Conservation (phyloP, 2,888 invertebrate species). For the Cataglyphis cursor region DNA sequence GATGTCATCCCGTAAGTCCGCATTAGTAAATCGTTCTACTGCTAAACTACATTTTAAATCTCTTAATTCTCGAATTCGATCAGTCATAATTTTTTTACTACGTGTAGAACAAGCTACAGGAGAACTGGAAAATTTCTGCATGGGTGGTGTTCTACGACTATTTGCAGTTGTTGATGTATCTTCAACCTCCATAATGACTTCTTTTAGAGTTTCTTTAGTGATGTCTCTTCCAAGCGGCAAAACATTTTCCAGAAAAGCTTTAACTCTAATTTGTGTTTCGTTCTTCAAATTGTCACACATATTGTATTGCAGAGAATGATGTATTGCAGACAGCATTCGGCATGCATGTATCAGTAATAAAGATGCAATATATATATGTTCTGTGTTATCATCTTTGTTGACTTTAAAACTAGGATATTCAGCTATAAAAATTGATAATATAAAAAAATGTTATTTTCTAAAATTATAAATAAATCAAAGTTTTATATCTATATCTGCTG, state of each 20-base stretch:
- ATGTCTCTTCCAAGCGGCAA: constrained; percentile 87
- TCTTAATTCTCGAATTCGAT: constrained; percentile 87
- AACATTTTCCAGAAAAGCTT: constrained; percentile 88
- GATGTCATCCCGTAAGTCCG: constrained; percentile 89
- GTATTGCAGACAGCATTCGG: constrained; percentile 88
- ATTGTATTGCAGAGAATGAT: constrained; percentile 75
- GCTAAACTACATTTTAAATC: constrained; percentile 89
- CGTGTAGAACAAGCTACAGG: constrained; percentile 80
- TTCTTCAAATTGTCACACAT: constrained; percentile 88
- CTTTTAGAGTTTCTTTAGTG: constrained; percentile 86
- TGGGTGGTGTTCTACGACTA: constrained; percentile 75
- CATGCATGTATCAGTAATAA: constrained; percentile 88
- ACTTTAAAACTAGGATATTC: constrained; percentile 88
- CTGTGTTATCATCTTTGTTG: constrained; percentile 82
- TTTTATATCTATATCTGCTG: background rate
- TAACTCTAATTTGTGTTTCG: constrained; percentile 88
- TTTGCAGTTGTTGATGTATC: constrained; percentile 56
- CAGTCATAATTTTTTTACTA: constrained; percentile 84
- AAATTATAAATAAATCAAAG: background rate
- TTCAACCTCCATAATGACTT: constrained; percentile 86
- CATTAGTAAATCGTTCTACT: constrained; percentile 89
- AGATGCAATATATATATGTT: constrained; percentile 87
- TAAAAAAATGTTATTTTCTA: constrained; percentile 18
- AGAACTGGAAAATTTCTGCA: constrained; percentile 82
- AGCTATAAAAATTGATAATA: constrained; percentile 64